Base-by-base conservation (phyloP, 2,888 invertebrate genomes). In the Apeira syringaria region DNA sequence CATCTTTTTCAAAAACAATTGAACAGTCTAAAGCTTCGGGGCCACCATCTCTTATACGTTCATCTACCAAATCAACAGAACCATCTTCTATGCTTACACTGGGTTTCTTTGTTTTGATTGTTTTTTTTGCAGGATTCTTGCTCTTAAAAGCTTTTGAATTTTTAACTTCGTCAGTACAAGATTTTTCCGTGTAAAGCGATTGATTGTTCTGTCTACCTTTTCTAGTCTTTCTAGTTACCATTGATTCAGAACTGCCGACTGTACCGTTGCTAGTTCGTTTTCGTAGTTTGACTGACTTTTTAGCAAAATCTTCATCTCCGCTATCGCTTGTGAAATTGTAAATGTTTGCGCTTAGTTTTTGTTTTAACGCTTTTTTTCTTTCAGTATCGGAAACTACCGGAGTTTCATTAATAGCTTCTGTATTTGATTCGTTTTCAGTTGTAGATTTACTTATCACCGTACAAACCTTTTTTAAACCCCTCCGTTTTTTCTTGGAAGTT, bases 281-380 rank as follows among this genome's bases (percentile, higher is more conserved):
- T 2, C 57, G 54, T 9, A 67, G 12, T 17, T 62, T 57, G 5
- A 53, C 52, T 49, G 64, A 74, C 44, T 74, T 74, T 17, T 56
- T 63, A 37, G 68, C 68, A 40, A 83, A 82, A 52, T 79, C 73
- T 18, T 74, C 70, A 42, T 83, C 82, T 12, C 85, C 86, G 44
- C 82, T 86, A n/a, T 80, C 86, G 35, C 77, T 78, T 0, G 77
- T 68, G 28, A 68, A 83, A 43, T 87, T 83, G 44, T 75, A 87
- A 1, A 77, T 50, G n/a, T 75, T 41, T 17, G 43, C 12, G 5
- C 37, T 45, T 24, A 13, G 7, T 2, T 56, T 56, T 5, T 31
- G 47, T 28, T 11, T 30, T 5, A 13, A 3, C 34, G 24, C 56
- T 32, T 56, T 68, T 40, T 46, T 68, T 30, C 59, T 61, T 4